Conservation (phyloP, 1,140 invertebrate genomes). For the Cotesia vestalis region DNA sequence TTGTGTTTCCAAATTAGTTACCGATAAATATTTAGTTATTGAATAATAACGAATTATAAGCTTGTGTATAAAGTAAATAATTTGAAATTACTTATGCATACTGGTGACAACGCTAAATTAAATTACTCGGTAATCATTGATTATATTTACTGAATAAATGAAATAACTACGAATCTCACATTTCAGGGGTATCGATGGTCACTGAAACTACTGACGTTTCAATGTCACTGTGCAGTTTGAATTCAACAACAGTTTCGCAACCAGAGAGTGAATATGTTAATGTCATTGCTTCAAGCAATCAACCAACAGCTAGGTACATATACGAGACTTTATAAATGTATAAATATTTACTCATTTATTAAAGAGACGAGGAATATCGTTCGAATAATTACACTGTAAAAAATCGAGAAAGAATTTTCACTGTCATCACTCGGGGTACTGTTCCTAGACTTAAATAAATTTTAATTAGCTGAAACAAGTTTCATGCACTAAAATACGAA, state of each 20-base stretch:
- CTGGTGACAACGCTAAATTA: not conserved
- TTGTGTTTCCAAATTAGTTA: too few relatives aligned
- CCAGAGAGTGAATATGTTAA: slow-evolving; percentile 68
- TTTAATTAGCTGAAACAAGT: too few relatives aligned
- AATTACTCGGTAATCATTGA: not conserved
- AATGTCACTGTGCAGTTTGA: slow-evolving; percentile 69
- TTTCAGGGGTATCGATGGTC: slow-evolving; percentile 65
- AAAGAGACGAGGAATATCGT: too few relatives aligned
- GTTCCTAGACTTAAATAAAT: too few relatives aligned
- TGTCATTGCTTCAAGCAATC: slow-evolving; percentile 54
- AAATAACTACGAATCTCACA: slow-evolving; percentile 28
- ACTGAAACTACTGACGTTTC: slow-evolving; percentile 70
- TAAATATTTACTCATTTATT: too few relatives aligned
- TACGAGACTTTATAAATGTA: not conserved
- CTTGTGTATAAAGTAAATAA: too few relatives aligned
- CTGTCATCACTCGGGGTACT: too few relatives aligned
- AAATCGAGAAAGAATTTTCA: too few relatives aligned
- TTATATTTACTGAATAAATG: not conserved
- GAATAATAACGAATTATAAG: too few relatives aligned
- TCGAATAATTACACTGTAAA: too few relatives aligned
- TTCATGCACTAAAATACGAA: too few relatives aligned
- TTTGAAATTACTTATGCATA: not conserved
- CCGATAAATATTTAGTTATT: too few relatives aligned
- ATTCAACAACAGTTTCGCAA: slow-evolving; percentile 64
- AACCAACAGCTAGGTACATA: slow-evolving; percentile 51